phyloP scores from a whole-genome alignment of 2,888 invertebrate genomes.

The Kryphioiulus occultus region DNA sequence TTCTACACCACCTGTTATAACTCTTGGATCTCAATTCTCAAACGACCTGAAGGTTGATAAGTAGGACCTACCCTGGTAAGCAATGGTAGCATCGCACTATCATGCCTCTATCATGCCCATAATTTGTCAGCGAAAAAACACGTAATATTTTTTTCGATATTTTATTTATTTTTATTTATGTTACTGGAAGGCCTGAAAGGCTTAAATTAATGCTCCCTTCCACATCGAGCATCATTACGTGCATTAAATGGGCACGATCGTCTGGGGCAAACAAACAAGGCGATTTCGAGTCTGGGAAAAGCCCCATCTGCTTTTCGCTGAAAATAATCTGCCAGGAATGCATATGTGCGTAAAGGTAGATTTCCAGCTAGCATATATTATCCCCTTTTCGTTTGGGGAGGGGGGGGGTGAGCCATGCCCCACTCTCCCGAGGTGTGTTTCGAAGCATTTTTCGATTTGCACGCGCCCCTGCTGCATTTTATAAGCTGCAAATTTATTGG shows the following conservation, averaged over 20 bases:
- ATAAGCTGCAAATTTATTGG: not conserved
- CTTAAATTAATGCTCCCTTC: slow-evolving; percentile 24
- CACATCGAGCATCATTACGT: not conserved
- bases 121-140: not conserved
- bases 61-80: too few relatives aligned
- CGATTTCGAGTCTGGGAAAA: not conserved
- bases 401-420: not conserved
- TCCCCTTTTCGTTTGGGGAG: not conserved
- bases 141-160: not conserved
- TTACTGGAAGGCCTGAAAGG: not conserved
- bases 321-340: slow-evolving; percentile 15
- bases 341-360: slow-evolving; percentile 22
- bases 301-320: not conserved
- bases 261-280: not conserved
- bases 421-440: not conserved
- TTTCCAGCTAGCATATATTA: not conserved
- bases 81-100: too few relatives aligned
- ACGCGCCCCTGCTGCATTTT: not conserved
- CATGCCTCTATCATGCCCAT: too few relatives aligned
- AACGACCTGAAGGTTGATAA: too few relatives aligned
- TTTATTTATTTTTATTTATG: slow-evolving; percentile 17
- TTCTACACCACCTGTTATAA: too few relatives aligned
- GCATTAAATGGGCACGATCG: not conserved
- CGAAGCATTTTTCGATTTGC: not conserved
- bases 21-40: too few relatives aligned